Percentiles rank a stretch among this genome's conserved stretches.
Conservation (phyloP, 2,113 vertebrate genomes). For the Triplophysa tibetana region DNA sequence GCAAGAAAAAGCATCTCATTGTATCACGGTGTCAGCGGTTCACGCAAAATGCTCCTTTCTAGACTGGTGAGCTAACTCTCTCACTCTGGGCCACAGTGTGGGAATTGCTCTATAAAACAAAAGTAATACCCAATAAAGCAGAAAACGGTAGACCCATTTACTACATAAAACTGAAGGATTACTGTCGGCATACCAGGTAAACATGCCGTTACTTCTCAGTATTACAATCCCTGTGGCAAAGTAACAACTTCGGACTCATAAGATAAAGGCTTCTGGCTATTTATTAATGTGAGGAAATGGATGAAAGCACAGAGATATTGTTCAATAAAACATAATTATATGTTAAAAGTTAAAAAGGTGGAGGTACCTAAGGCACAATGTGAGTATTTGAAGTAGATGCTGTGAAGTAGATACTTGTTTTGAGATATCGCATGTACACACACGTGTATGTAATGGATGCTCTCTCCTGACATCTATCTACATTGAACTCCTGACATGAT, state of each 20-base stretch:
- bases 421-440: no score
- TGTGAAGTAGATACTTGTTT: slow-evolving; percentile 7
- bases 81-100: slow-evolving; percentile 17
- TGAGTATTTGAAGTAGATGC: neutral
- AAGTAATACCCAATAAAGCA: slow-evolving; percentile 45
- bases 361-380: slow-evolving; percentile 7
- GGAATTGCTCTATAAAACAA: slow-evolving; percentile 51
- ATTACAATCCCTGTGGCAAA: neutral
- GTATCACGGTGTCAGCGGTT: slow-evolving; percentile 1
- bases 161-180: slow-evolving; percentile 40
- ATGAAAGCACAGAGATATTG: slow-evolving; percentile 51
- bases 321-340: slow-evolving; percentile 62
- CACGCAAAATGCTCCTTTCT: slow-evolving; percentile 26
- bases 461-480: slow-evolving; percentile 71
- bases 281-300: slow-evolving; percentile 22
- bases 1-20: neutral
- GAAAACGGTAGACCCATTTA: slow-evolving; percentile 40
- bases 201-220: slow-evolving; percentile 25
- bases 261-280: slow-evolving; percentile 15
- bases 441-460: slow-evolving; percentile 51
- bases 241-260: slow-evolving; percentile 12
- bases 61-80: slow-evolving; percentile 29
- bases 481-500: slow-evolving; percentile 72
- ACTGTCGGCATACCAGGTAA: slow-evolving; percentile 42
- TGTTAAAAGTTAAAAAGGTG: slow-evolving; percentile 57